Conservation (phyloP, 2,797 vertebrate species). For the Potorous gilbertii region DNA sequence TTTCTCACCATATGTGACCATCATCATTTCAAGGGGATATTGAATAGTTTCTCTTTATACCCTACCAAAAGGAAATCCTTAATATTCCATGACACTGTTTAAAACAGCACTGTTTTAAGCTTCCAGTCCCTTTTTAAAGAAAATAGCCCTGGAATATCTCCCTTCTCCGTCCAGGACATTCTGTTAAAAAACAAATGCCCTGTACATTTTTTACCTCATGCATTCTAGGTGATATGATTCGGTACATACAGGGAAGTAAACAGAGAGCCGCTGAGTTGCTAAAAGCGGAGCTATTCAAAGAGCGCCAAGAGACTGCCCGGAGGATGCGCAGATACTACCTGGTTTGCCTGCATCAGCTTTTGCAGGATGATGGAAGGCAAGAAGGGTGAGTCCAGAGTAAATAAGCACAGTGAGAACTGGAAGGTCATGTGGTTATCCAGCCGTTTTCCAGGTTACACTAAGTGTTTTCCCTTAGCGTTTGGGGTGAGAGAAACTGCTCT, state of each 20-base stretch:
- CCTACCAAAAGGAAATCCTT: not conserved
- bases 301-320: constrained; percentile 93
- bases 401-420: not conserved
- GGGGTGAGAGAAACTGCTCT: not conserved
- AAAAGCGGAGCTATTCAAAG: constrained; percentile 90
- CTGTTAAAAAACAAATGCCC: constrained; percentile 43
- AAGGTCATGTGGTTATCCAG: not conserved
- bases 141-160: constrained; percentile 21
- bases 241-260: constrained; percentile 94
- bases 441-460: constrained; percentile 30
- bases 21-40: constrained; percentile 3
- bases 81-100: constrained; percentile 43
- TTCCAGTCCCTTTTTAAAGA: not conserved
- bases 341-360: constrained; percentile 94
- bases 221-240: constrained; percentile 93
- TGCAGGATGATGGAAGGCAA: constrained; percentile 90
- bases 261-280: constrained; percentile 93
- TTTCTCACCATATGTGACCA: not conserved
- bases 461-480: constrained; percentile 1
- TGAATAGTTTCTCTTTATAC: not conserved
- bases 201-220: not conserved
- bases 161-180: not conserved
- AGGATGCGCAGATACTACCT: constrained; percentile 96
- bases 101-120: not conserved
- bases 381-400: constrained; percentile 85